Percentiles rank a stretch among this genome's conserved stretches.
These are phyloP conservation scores for Corythornis vintsioides DNA, from an alignment of 2,113 vertebrate species.

Conservation along the genomic window DNA sequence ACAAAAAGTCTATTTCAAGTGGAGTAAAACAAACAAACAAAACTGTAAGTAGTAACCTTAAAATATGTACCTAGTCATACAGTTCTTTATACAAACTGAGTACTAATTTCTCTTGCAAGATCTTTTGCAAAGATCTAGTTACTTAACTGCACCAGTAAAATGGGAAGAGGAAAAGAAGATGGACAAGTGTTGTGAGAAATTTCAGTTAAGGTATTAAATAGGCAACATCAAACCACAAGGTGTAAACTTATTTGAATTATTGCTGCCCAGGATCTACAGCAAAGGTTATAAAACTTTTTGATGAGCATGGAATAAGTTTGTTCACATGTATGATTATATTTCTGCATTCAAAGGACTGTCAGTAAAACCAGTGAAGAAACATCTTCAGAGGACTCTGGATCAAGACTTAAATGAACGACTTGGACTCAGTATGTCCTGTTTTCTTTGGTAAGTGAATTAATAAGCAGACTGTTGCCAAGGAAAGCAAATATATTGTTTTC, in stretches of 20 bases:
- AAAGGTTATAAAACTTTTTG: background rate
- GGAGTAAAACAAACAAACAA: background rate
- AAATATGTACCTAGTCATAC: background rate
- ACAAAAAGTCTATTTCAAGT: background rate
- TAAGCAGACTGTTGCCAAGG: constrained; percentile 20
- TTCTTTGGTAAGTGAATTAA: constrained; percentile 41
- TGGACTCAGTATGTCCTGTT: background rate
- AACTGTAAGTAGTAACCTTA: background rate
- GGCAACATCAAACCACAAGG: background rate
- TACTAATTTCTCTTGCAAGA: background rate
- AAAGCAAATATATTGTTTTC: constrained; percentile 17
- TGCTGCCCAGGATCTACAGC: background rate
- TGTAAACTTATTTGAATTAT: background rate
- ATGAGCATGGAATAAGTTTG: background rate
- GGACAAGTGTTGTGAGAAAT: background rate
- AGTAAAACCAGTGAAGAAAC: background rate
- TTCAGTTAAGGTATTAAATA: background rate
- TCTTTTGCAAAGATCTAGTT: background rate
- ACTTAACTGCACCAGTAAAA: background rate
- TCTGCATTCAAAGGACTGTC: background rate
- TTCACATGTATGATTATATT: background rate
- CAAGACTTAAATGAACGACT: background rate
- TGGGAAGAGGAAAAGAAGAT: background rate
- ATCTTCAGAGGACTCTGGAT: background rate
- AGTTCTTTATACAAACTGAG: background rate